phyloP scores from a whole-genome alignment of 2,888 invertebrate genomes.

The Synergus umbraculus region DNA sequence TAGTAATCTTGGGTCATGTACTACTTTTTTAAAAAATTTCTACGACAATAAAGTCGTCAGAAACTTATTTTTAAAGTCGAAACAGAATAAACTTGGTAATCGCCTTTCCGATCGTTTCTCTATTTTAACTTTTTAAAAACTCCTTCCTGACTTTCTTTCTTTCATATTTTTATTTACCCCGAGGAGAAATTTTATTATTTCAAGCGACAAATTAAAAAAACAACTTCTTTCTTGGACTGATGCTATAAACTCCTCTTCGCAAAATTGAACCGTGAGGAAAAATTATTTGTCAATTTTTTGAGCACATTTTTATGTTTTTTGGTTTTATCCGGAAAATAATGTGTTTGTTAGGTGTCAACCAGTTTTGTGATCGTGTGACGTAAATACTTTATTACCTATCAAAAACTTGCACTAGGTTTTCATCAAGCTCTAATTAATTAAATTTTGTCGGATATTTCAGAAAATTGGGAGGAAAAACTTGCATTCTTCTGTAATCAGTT shows the following conservation, averaged over 20 bases:
- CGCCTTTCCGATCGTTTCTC: not conserved
- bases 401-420: slow-evolving; percentile 10
- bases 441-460: not conserved
- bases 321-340: slow-evolving; percentile 5
- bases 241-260: not conserved
- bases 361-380: slow-evolving; percentile 15
- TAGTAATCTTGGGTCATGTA: not conserved
- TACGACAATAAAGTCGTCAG: not conserved
- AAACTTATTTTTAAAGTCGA: not conserved
- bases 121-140: not conserved
- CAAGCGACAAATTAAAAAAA: not conserved
- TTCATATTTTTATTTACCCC: not conserved
- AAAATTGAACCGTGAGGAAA: not conserved
- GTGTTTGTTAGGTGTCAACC: slow-evolving; percentile 8
- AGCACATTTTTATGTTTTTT: slow-evolving; percentile 3
- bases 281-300: not conserved
- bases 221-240: not conserved
- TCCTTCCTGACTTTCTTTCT: not conserved
- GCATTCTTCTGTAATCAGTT: too few relatives aligned
- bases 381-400: slow-evolving; percentile 19
- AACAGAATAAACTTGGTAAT: not conserved
- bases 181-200: not conserved
- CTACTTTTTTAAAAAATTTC: not conserved
- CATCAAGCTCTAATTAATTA: slow-evolving; percentile 23
- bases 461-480: not conserved